Evolutionary conservation across 64 coral and sea anemone species (phyloP).

Genomic region (Pachyseris speciosa): DNA sequence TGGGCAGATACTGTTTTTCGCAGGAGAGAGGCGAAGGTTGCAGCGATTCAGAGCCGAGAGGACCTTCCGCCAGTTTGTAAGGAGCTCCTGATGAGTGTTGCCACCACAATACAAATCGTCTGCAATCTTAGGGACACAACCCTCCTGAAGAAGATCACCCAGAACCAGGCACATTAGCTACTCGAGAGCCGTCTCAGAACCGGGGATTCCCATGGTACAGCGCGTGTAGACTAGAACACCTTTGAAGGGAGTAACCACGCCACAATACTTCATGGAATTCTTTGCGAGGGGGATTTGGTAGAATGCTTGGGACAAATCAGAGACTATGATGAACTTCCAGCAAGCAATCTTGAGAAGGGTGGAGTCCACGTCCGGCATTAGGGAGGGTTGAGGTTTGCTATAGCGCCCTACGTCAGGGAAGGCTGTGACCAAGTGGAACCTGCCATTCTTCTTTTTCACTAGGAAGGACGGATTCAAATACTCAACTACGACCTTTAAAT

Average conservation of each 20-base stretch:
- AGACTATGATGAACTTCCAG: conserved; percentile 7
- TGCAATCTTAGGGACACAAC: no score
- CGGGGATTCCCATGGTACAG: conserved; percentile 32
- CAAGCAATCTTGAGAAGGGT: conserved; percentile 43
- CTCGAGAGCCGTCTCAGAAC: conserved; percentile 25
- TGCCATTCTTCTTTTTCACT: conserved; percentile 15
- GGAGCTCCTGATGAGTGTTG: no score
- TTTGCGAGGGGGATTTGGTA: neutral
- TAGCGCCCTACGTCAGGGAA: conserved; percentile 24
- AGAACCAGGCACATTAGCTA: conserved; percentile 12
- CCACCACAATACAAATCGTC: no score
- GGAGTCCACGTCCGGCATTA: conserved; percentile 51
- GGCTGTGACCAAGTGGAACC: conserved; percentile 17
- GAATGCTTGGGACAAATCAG: conserved; percentile 8
- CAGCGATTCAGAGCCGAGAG: no score
- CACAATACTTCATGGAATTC: conserved; percentile 48
- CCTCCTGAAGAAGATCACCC: no score
- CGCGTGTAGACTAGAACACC: neutral
- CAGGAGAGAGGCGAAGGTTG: no score
- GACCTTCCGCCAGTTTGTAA: no score
- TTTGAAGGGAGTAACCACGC: conserved; percentile 29
- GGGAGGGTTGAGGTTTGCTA: conserved; percentile 22
- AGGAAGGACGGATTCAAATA: conserved; percentile 42
- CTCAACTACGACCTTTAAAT: conserved; percentile 9
- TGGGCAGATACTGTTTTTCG: no score